Evolutionary conservation across 2,888 invertebrate genomes (phyloP).

Genomic region (Meghimatium bilineatum): DNA sequence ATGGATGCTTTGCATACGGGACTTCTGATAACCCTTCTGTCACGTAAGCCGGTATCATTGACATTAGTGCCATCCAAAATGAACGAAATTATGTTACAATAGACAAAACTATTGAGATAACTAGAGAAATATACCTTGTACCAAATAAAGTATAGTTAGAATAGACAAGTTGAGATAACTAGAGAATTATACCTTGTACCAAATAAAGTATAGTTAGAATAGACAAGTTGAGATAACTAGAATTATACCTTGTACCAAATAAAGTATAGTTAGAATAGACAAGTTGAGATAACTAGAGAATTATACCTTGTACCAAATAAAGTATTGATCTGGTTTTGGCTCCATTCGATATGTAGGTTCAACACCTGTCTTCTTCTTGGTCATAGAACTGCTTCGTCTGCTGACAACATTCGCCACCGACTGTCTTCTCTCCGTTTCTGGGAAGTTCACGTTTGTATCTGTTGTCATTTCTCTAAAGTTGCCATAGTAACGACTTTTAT

Average conservation of each 20-base stretch:
- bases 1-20: too few species aligned
- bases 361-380: background rate
- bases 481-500: background rate
- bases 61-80: too few species aligned
- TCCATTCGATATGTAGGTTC: slow-evolving; percentile 36
- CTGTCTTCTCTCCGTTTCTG: background rate
- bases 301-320: slow-evolving; percentile 37
- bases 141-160: too few species aligned
- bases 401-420: background rate
- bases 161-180: background rate
- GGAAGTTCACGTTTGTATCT: background rate
- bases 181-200: slow-evolving; percentile 27
- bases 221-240: background rate
- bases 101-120: background rate
- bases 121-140: slow-evolving; percentile 25
- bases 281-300: background rate
- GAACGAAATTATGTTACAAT: too few species aligned
- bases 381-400: background rate
- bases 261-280: too few species aligned
- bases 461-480: background rate
- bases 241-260: slow-evolving; percentile 35
- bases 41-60: too few species aligned
- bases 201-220: slow-evolving; percentile 31
- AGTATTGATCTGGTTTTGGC: slow-evolving; percentile 25
- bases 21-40: too few species aligned